Evolutionary conservation across 2,888 invertebrate species (phyloP).

Genomic region (Aromia moschata): DNA sequence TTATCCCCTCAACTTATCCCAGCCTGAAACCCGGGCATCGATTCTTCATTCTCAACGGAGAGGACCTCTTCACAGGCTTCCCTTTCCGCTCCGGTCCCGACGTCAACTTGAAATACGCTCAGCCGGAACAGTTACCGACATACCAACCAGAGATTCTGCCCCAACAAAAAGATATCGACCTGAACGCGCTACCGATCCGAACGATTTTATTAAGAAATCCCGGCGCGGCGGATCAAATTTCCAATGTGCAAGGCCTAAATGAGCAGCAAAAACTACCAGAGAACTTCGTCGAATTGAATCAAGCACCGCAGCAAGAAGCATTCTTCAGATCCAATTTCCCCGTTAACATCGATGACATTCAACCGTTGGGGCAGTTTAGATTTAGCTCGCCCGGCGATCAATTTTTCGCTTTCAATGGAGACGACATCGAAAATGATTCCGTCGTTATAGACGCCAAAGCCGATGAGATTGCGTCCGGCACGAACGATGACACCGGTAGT

Average conservation of each 20-base stretch:
- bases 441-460: conserved; percentile 63
- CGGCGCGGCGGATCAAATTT: conserved; percentile 33
- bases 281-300: conserved; percentile 45
- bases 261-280: conserved; percentile 33
- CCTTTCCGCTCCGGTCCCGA: conserved; percentile 32
- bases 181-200: conserved; percentile 38
- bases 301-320: conserved; percentile 39
- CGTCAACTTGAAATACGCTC: conserved; percentile 33
- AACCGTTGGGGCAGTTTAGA: conserved; percentile 40
- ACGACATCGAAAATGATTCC: conserved; percentile 65
- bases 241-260: conserved; percentile 26
- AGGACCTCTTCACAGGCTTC: conserved; percentile 59
- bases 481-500: conserved; percentile 41
- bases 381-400: conserved; percentile 35
- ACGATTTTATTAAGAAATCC: conserved; percentile 44
- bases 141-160: conserved; percentile 31
- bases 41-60: conserved; percentile 69
- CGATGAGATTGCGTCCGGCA: conserved; percentile 53
- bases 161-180: conserved; percentile 24
- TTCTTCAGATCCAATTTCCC: conserved; percentile 30
- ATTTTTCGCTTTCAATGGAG: conserved; percentile 49
- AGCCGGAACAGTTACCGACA: conserved; percentile 21
- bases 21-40: conserved; percentile 63
- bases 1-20: conserved; percentile 40
- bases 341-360: conserved; percentile 22